Percentiles rank a stretch among this genome's conserved stretches.
Evolutionary conservation across 2,797 vertebrate genomes (phyloP).

Genomic region (Fundulus diaphanus): DNA sequence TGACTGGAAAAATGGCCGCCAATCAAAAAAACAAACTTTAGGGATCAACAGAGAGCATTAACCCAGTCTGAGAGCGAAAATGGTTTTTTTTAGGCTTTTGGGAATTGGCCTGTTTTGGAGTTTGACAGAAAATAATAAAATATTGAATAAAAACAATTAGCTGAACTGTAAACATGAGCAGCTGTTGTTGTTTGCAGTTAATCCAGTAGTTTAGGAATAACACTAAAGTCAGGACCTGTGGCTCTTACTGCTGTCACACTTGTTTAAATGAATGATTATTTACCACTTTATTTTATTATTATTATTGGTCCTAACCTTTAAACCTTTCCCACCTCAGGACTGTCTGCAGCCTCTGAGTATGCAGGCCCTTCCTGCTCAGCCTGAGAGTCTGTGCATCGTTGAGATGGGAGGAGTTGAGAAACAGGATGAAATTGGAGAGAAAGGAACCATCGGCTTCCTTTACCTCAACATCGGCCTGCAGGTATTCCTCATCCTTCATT

Average conservation of each 20-base stretch:
- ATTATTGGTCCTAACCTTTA: not conserved
- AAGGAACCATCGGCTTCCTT: slow-evolving; percentile 94
- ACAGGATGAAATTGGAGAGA: slow-evolving; percentile 96
- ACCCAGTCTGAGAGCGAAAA: not conserved
- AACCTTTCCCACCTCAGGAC: slow-evolving; percentile 79
- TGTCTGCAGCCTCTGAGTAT: slow-evolving; percentile 97
- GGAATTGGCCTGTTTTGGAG: not conserved
- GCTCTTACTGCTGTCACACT: too few relatives aligned
- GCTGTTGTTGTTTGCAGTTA: not conserved
- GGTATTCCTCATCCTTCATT: slow-evolving; percentile 76
- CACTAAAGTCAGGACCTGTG: too few relatives aligned
- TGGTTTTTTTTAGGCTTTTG: not conserved
- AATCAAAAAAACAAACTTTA: not conserved
- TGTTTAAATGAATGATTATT: too few relatives aligned
- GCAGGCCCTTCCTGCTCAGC: slow-evolving; percentile 97
- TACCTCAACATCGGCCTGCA: slow-evolving; percentile 98
- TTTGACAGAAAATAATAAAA: not conserved
- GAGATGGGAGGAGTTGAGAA: slow-evolving; percentile 99
- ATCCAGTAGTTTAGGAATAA: too few relatives aligned
- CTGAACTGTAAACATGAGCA: not conserved
- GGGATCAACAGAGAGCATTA: not conserved
- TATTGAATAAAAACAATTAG: not conserved
- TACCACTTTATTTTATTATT: too few relatives aligned
- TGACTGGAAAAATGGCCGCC: not conserved
- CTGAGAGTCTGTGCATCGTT: slow-evolving; percentile 95